These are phyloP conservation scores for Pachypanchax playfairii DNA, from an alignment of 2,113 vertebrate species.

Conservation along the genomic window DNA sequence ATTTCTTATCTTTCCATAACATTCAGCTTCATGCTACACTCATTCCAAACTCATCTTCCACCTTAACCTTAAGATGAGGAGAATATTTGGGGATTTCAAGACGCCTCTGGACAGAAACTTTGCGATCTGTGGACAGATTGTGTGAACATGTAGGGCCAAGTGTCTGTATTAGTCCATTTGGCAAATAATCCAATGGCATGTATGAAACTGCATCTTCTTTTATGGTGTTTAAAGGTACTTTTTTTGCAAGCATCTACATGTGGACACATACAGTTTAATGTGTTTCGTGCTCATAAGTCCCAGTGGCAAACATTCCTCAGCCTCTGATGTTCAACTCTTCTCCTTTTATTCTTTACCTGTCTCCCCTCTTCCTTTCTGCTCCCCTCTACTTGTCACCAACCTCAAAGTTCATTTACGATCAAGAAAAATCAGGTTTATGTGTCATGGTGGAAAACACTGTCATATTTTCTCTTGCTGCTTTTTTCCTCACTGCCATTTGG, in stretches of 20 bases:
- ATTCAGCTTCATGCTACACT: constrained; percentile 25
- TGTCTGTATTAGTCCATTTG: neutral
- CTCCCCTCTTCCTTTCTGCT: constrained; percentile 24
- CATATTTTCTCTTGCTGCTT: constrained; percentile 50
- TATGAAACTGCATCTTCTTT: constrained; percentile 1
- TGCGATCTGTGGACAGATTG: neutral
- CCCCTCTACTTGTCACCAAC: constrained; percentile 28
- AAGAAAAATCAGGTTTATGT: constrained; percentile 39
- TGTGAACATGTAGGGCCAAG: neutral
- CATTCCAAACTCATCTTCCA: constrained; percentile 5
- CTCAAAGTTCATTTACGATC: constrained; percentile 55
- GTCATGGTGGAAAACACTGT: constrained; percentile 3
- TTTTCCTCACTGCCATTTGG: constrained; percentile 35
- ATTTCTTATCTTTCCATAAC: constrained; percentile 50
- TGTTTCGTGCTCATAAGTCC: constrained; percentile 23
- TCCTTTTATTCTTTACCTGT: constrained; percentile 35
- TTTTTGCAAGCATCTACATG: constrained; percentile 34
- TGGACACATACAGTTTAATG: constrained; percentile 15
- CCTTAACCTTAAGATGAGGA: constrained; percentile 6
- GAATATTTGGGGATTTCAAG: constrained; percentile 12
- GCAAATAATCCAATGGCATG: neutral
- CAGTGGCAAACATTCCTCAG: constrained; percentile 47
- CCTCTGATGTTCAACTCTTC: constrained; percentile 43
- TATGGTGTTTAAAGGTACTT: neutral
- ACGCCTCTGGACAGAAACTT: constrained; percentile 10